Percentiles rank a stretch among this genome's conserved stretches.
phyloP scores from a whole-genome alignment of 1,140 invertebrate species.

The Cydia fagiglandana region DNA sequence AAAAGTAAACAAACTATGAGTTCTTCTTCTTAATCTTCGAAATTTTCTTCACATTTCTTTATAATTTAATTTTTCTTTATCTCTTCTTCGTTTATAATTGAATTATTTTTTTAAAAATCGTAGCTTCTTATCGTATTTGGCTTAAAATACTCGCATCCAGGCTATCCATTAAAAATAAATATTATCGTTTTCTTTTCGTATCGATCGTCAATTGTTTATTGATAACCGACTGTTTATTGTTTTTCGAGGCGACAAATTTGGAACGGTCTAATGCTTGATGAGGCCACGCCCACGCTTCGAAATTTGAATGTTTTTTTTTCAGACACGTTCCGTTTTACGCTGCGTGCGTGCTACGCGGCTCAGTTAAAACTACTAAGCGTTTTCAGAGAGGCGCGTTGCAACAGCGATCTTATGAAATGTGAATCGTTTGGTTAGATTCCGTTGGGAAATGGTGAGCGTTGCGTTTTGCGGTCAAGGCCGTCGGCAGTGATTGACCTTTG shows the following conservation, averaged over 20 bases:
- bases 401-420: conserved; percentile 70
- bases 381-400: conserved; percentile 41
- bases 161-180: background rate
- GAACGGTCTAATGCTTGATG: background rate
- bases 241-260: background rate
- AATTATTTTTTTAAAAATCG: background rate
- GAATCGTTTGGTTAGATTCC: conserved; percentile 71
- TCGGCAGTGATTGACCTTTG: conserved; percentile 59
- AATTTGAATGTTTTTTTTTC: conserved; percentile 11
- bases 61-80: background rate
- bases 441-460: conserved; percentile 71
- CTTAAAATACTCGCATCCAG: too few species aligned
- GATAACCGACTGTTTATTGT: background rate
- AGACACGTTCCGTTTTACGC: background rate
- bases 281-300: background rate
- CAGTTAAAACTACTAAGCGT: conserved; percentile 21
- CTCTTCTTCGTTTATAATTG: background rate
- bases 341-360: conserved; percentile 15
- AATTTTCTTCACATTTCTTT: background rate
- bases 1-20: background rate
- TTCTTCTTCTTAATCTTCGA: background rate
- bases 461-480: conserved; percentile 69
- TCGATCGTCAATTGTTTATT: conserved; percentile 12
- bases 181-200: background rate
- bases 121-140: background rate